These are phyloP conservation scores for Brachypteracias leptosomus DNA, from an alignment of 2,113 vertebrate genomes.

Conservation along the genomic window DNA sequence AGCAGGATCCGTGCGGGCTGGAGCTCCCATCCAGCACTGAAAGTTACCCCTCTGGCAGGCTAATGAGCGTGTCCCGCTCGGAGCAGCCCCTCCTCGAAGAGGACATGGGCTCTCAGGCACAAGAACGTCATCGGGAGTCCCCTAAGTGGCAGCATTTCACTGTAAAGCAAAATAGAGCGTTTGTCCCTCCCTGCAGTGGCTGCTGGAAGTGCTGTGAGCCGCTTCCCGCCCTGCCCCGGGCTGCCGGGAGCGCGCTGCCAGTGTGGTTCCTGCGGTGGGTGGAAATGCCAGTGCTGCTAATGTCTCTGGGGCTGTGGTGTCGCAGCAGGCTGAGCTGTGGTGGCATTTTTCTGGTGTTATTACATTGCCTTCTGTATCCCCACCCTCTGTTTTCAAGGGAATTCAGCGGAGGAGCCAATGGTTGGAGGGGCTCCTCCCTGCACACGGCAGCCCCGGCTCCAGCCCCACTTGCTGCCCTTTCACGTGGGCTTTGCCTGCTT, in stretches of 20 bases:
- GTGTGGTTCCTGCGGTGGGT: constrained; percentile 65
- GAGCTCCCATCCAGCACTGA: not conserved
- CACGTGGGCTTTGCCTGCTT: constrained; percentile 41
- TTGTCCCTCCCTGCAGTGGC: constrained; percentile 55
- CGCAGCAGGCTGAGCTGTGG: constrained; percentile 29
- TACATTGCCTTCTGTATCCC: constrained; percentile 49
- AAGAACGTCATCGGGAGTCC: constrained; percentile 53
- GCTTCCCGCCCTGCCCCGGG: constrained; percentile 53
- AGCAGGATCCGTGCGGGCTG: not conserved
- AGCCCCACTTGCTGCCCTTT: constrained; percentile 17
- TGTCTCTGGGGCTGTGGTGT: constrained; percentile 56
- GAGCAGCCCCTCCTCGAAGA: constrained; percentile 1
- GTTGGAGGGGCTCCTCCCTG: constrained; percentile 44
- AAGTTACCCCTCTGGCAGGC: not conserved
- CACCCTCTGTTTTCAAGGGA: constrained; percentile 71
- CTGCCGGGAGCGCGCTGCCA: constrained; percentile 38
- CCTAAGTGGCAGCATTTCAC: constrained; percentile 66
- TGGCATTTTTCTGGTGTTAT: constrained; percentile 68
- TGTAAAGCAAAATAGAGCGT: not conserved
- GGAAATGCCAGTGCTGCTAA: constrained; percentile 37
- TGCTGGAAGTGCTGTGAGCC: constrained; percentile 61
- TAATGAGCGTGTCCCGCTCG: fast-evolving
- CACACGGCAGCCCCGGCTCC: not conserved
- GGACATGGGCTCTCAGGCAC: constrained; percentile 7
- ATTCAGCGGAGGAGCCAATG: constrained; percentile 10